phyloP scores from a whole-genome alignment of 2,113 vertebrate genomes.

The Hyla sarda region DNA sequence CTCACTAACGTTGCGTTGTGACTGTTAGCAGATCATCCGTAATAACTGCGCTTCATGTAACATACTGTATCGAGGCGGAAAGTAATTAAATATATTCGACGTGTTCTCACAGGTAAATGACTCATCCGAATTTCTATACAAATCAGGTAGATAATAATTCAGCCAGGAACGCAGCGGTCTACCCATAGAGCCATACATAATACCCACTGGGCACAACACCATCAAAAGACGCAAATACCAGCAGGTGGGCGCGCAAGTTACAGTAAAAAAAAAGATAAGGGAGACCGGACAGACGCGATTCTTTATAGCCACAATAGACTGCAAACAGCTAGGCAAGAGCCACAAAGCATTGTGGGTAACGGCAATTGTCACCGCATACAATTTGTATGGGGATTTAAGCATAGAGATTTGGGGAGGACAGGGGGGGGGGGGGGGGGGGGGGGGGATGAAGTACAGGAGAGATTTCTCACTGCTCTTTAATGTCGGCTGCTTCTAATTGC shows the following conservation, averaged over 20 bases:
- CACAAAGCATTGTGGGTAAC: neutral
- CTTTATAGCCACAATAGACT: neutral
- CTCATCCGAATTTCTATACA: neutral
- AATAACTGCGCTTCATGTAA: neutral
- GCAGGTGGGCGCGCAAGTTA: neutral
- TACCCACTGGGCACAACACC: neutral
- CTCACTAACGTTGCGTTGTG: too few species aligned
- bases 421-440: too few species aligned
- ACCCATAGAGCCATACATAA: neutral
- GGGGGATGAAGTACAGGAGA: neutral
- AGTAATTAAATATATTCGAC: slow-evolving; percentile 11
- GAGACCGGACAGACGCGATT: too few species aligned
- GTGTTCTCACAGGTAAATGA: neutral
- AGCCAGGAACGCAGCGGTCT: neutral
- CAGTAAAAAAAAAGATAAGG: too few species aligned
- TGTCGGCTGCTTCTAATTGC: slow-evolving; percentile 24
- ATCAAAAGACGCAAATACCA: neutral
- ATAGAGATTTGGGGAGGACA: neutral
- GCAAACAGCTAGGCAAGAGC: neutral
- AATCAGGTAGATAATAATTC: neutral
- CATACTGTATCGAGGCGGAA: neutral
- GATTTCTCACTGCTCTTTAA: neutral
- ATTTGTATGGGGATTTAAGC: neutral
- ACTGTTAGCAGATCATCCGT: neutral
- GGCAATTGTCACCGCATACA: neutral